Evolutionary conservation across 2,113 vertebrate species (phyloP), one percentile per base, ranked within the genome.

Genomic region (Nettapus auritus): DNA sequence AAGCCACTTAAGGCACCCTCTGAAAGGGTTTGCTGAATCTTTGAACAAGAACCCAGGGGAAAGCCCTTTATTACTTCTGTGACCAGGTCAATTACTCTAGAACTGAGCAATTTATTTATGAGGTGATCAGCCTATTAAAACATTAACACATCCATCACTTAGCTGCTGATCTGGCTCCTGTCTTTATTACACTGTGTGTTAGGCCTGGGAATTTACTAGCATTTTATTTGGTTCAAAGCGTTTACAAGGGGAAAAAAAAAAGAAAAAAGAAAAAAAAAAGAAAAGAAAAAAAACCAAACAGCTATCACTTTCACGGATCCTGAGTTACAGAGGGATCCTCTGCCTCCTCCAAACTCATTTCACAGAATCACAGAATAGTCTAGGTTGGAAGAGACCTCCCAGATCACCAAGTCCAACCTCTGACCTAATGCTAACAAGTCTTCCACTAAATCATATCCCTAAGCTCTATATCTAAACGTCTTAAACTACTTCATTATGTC

Each of bases 61-160:
- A 20, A 26, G 88, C 52, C 48, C 48, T 71, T 96, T 93, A 94
- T 95, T 86, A 75, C 82, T 57, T 6, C 56, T 10, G 86, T 64
- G 93, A 90, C 93, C 96, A 84, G 96, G 94, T 84, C 96, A 86
- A 85, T 60, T 89, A 76, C 90, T 90, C 80, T 48, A 93, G 94
- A 96, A 79, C 60, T 16, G 90, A 89, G 90, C 90, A 53, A 80
- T 94, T 96, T 80, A 95, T 96, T 96, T 86, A 89, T 82, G 91
- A 88, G 73, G 88, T 71, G 90, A 70, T 84, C 31, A 14, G 86
- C 68, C 93, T 90, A 86, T 91, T 96, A 79, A 84, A 94, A 42
- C 94, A 90, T 93, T 74, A 90, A 86, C 96, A 68, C 95, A 79
- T 96, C 93, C 88, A 64, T 95, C 91, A 77, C 82, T 46, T 19